Base-by-base conservation (phyloP, 2,797 vertebrate genomes). In the Centropyge bicolor region DNA sequence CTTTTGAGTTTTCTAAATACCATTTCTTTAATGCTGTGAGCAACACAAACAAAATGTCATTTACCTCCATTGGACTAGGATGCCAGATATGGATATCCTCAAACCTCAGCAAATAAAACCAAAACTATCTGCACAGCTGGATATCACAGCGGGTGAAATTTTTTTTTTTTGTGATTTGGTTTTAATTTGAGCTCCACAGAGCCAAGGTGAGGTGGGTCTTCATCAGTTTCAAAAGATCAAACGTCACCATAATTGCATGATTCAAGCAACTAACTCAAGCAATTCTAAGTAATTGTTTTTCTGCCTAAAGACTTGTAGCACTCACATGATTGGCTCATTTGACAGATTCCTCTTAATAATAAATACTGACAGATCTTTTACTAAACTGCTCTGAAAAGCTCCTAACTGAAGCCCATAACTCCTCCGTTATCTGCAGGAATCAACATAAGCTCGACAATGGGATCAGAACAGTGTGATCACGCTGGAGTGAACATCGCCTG, bases 391-490 rank as follows among this genome's bases (percentile, higher is more conserved):
- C 20, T 9, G 8, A 48, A 60, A 75, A 69, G 6, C 46, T 41
- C 9, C 64, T 48, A 36, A 9, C 19, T 61, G 3, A 69, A 68
- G 65, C 43, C 22, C 46, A n/a, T 3, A 56, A 54, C 22, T 75
- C 48, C 52, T 68, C 38, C 57, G 16, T 14, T 68, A 27, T 73
- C 41, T 62, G 16, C 40, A 40, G 59, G 38, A 71, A 55, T 62
- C 52, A 54, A 27, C 24, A 38, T 35, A 8, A 56, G 35, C 40
- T 69, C 38, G 27, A 24, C 16, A 52, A 40, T 27, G 36, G 20
- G 45, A 54, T 52, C 14, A 12, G 2, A 0, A 61, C 51, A 41
- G 45, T n/a, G 52, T 43, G 54, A 43, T 66, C 62, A 46, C 59
- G 45, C 61, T 41, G 27, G 5, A 31, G 51, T 45, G 45, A 56